Evolutionary conservation across 2,797 vertebrate genomes (phyloP).

Genomic region (Schizopygopsis pylzovi): DNA sequence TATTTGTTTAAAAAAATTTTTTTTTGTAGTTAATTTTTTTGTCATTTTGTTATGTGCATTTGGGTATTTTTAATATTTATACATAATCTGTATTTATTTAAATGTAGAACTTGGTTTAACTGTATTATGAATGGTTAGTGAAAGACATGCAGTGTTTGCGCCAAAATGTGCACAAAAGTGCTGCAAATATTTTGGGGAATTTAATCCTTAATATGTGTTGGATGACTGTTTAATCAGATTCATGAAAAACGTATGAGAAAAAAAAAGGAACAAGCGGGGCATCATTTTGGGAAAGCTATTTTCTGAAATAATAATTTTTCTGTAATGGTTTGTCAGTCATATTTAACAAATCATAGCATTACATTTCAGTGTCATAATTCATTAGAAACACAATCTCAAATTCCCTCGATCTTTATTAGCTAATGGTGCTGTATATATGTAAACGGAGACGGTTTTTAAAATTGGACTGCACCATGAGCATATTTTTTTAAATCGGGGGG

Average conservation of each 20-base stretch:
- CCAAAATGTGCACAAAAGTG: neutral
- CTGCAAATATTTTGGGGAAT: neutral
- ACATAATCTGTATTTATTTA: neutral
- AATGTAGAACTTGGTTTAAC: neutral
- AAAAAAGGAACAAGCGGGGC: neutral
- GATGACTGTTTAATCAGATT: neutral
- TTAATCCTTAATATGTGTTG: neutral
- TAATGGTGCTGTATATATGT: constrained; percentile 61
- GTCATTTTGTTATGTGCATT: neutral
- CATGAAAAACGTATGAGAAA: neutral
- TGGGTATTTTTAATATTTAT: neutral
- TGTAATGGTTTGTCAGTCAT: constrained; percentile 31
- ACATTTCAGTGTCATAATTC: constrained; percentile 49
- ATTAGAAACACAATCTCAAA: constrained; percentile 59
- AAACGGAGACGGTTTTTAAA: constrained; percentile 63
- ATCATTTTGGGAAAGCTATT: constrained; percentile 17
- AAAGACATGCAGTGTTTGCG: neutral
- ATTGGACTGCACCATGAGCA: constrained; percentile 57
- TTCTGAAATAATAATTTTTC: constrained; percentile 15
- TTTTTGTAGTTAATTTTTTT: neutral
- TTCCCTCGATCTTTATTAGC: constrained; percentile 58
- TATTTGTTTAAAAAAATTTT: too few species aligned
- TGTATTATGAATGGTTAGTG: neutral
- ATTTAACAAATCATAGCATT: constrained; percentile 46
- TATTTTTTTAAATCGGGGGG: constrained; percentile 63